These are phyloP conservation scores for Callospermophilus lateralis DNA, from an alignment of 2,113 vertebrate species.

Conservation along the genomic window DNA sequence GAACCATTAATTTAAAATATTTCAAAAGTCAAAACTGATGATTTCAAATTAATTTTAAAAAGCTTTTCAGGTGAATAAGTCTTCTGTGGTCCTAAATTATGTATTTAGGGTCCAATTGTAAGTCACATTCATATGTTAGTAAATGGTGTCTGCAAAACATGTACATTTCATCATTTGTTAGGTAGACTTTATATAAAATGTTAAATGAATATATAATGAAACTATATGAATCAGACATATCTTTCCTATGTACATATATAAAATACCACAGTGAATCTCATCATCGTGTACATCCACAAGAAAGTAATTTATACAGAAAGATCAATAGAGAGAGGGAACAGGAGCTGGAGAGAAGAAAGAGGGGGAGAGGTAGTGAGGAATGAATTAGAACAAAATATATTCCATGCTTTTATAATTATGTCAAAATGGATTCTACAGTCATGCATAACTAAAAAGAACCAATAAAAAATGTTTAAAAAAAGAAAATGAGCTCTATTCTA, in stretches of 20 bases:
- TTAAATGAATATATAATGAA: not conserved
- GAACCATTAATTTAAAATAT: not conserved
- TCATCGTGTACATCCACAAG: no score
- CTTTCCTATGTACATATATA: no score
- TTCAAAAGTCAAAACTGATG: constrained; percentile 12
- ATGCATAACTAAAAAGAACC: no score
- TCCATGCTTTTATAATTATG: no score
- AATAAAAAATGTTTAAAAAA: not conserved
- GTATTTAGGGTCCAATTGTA: not conserved
- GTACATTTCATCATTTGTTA: constrained; percentile 13
- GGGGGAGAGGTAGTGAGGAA: no score
- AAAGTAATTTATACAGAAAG: no score
- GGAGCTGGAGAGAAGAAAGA: no score
- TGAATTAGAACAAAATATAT: no score
- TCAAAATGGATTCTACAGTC: no score
- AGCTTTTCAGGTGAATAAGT: constrained; percentile 31
- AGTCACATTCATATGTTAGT: not conserved
- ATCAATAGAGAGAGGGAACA: no score
- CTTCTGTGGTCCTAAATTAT: constrained; percentile 7
- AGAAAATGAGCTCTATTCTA: constrained; percentile 4
- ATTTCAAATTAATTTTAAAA: constrained; percentile 41
- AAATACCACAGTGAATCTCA: no score
- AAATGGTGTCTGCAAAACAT: not conserved
- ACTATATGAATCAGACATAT: no score
- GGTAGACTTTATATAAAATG: constrained; percentile 16